Evolutionary conservation across 2,113 vertebrate genomes (phyloP), one percentile per base, ranked within the genome.

Genomic region (Amblyornis subalaris): DNA sequence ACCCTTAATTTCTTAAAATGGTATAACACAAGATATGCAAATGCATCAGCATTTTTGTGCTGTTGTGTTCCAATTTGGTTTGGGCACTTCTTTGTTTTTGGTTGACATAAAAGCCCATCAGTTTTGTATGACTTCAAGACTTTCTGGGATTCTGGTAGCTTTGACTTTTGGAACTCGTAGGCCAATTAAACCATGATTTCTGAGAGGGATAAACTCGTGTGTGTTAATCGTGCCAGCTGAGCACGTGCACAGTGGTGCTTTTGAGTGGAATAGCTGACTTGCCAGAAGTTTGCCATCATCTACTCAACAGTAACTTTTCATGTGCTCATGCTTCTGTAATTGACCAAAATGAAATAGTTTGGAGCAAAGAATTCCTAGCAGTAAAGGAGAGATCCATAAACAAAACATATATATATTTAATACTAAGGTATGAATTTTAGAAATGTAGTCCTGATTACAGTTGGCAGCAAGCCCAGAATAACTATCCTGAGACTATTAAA

Each of bases 391-490:
- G 60, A 58, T 70, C 72, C 33, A 70, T 70, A 80, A 92, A 76
- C 28, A 80, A 92, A 54, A 24, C 13, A 28, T 36, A 36, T 3
- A 26, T 15, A 10, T 55, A 10, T 78, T 35, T 40, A 60, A 75
- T 36, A 33, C 36, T 70, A 2, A 82, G 40, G 40, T 62, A 69
- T 75, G 74, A 72, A 62, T 60, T 90, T 72, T 35, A 92, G 88
- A 83, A 93, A 48, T 40, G 35, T 47, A 66, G 42, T 66, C 51
- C 60, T 86, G 90, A 88, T 86, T 92, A 38, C 24, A 54, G 26
- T 54, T 94, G 90, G 88, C 92, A 80, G 29, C 38, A 83, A 80
- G 72, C 85, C 94, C 44, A 77, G 75, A 92, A 40, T 83, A 86
- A 77, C 36, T 86, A 15, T 66, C 55, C 20, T 23, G 70, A 80